phyloP scores from a whole-genome alignment of 2,797 vertebrate species.

The Picus viridis region DNA sequence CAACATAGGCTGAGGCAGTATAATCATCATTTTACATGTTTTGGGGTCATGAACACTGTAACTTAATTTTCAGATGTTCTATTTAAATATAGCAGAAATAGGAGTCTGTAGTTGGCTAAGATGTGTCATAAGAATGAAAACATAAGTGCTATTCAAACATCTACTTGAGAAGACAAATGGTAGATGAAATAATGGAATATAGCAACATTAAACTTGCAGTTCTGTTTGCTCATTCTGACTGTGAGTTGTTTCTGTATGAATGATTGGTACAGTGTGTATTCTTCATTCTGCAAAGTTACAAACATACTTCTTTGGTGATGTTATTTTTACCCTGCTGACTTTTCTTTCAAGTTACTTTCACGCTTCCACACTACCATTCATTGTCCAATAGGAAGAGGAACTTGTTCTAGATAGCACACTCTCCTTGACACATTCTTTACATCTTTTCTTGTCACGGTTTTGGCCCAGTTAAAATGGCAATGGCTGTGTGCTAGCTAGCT shows the following conservation, averaged over 20 bases:
- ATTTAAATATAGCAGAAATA: neutral
- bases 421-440: neutral
- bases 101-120: neutral
- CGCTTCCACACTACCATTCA: neutral
- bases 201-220: neutral
- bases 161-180: neutral
- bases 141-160: neutral
- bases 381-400: neutral
- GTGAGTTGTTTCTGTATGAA: neutral
- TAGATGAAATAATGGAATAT: neutral
- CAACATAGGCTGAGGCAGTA: neutral
- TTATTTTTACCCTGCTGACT: neutral
- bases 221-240: neutral
- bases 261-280: neutral
- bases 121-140: neutral
- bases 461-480: neutral
- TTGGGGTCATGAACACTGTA: neutral
- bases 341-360: neutral
- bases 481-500: neutral
- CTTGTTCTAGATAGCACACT: neutral
- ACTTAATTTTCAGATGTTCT: neutral
- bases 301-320: rapidly evolving
- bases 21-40: neutral
- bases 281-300: neutral
- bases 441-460: neutral